phyloP scores from a whole-genome alignment of 2,888 invertebrate genomes.

The Sussaba pulchella region DNA sequence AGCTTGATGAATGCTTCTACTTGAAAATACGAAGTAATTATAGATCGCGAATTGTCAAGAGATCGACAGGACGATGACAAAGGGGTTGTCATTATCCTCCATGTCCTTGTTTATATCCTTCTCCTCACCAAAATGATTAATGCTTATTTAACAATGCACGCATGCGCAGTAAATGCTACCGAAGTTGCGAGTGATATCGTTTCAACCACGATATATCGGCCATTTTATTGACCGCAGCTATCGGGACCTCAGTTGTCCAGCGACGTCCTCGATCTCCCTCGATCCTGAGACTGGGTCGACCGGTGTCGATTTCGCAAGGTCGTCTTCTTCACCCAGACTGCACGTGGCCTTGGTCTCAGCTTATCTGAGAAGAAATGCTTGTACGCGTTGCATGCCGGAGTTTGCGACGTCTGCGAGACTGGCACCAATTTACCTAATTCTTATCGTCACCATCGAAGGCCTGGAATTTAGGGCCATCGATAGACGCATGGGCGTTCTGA shows the following conservation, averaged over 20 bases:
- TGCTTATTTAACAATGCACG: slow-evolving; percentile 11
- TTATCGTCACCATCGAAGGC: background rate
- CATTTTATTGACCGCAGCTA: too few relatives aligned
- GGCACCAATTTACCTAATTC: background rate
- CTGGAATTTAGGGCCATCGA: background rate
- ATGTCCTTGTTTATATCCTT: slow-evolving; percentile 42
- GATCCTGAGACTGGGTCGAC: slow-evolving; percentile 56
- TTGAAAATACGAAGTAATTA: slow-evolving; percentile 15
- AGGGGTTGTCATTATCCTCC: slow-evolving; percentile 29
- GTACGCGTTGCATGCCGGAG: slow-evolving; percentile 1
- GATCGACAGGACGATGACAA: slow-evolving; percentile 32
- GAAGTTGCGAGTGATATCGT: slow-evolving; percentile 34
- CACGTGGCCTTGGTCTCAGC: slow-evolving; percentile 54
- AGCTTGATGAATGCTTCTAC: background rate
- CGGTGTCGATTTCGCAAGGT: slow-evolving; percentile 60
- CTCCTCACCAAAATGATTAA: slow-evolving; percentile 31
- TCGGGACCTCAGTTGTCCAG: slow-evolving; percentile 34
- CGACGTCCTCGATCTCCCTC: slow-evolving; percentile 53
- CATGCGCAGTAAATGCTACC: slow-evolving; percentile 19
- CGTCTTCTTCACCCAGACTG: slow-evolving; percentile 59
- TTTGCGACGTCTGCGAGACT: slow-evolving; percentile 4
- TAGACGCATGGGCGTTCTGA: background rate
- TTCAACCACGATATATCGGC: slow-evolving; percentile 20
- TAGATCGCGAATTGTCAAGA: slow-evolving; percentile 20
- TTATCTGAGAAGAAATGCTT: slow-evolving; percentile 39